Evolutionary conservation across 2,888 invertebrate genomes (phyloP), one percentile per base, ranked within the genome.

Genomic region (Lithophane semibrunnea): DNA sequence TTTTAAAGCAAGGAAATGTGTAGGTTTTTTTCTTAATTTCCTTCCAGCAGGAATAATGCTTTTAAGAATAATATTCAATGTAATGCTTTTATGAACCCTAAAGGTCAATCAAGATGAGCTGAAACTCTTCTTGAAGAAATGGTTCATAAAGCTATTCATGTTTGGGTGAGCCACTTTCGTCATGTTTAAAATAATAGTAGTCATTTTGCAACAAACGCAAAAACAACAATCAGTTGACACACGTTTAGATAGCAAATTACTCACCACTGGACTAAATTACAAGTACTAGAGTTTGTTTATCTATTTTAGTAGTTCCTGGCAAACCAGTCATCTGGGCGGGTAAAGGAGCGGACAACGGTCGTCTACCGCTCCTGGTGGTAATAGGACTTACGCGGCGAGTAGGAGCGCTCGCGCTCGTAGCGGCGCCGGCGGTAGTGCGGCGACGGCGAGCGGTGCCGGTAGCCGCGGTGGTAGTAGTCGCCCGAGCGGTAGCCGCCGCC

Each of bases 331-430:
- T 49, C n/a, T 47, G 81, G 75, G 80, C 29, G 47, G 71, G 16
- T 56, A 49, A 21, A 72, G 84, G 73, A 80, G 83, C 44, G 71
- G 80, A 13, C 52, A 47, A 52, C 58, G 49, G 67, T 7, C 18
- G 86, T 74, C 69, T 90, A 90, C 75, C 91, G 91, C 81, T 92
- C 90, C 85, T 90, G 91, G 79, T 91, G 90, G 91, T 91, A 92
- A 90, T 92, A 92, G 85, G 94, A 98, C 98, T 98, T 97, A 98
- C 98, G 98, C 94, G 98, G 98, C 90, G 98, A 98, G 95, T 98
- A 98, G 84, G 98, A 98, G 90, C 98, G 97, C 86, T 98, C 98
- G 79, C 98, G 97, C 88, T 98, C 98, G 93, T 98, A 98, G 89
- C 98, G 97, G 83, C 97, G 96, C 88, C 97, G 97, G 90, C 97